Evolutionary conservation across 2,113 vertebrate species (phyloP).

Genomic region (Chauna torquata): DNA sequence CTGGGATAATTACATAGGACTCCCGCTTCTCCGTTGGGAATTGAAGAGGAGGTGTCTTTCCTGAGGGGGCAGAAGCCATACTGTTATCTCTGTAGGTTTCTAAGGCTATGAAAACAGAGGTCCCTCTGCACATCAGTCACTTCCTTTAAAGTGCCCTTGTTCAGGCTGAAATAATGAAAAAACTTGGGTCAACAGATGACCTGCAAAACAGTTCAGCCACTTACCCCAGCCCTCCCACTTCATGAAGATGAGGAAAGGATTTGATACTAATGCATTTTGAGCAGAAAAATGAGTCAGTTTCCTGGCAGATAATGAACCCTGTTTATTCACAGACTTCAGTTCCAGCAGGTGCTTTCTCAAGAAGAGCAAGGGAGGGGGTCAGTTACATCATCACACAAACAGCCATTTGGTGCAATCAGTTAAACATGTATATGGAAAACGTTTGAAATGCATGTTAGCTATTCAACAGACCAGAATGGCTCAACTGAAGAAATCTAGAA

Average conservation of each 20-base stretch:
- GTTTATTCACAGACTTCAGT: slow-evolving; percentile 46
- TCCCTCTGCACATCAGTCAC: neutral
- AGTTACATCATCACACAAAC: slow-evolving; percentile 54
- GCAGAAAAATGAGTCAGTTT: slow-evolving; percentile 69
- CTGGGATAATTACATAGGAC: slow-evolving; percentile 18
- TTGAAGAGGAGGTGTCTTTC: slow-evolving; percentile 53
- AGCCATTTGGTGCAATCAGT: slow-evolving; percentile 47
- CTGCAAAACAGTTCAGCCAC: neutral
- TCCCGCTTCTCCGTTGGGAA: slow-evolving; percentile 12
- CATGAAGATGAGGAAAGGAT: slow-evolving; percentile 47
- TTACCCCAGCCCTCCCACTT: neutral
- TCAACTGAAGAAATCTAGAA: slow-evolving; percentile 30
- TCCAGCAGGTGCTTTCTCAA: slow-evolving; percentile 66
- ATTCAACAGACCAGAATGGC: slow-evolving; percentile 38
- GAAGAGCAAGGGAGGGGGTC: slow-evolving; percentile 44
- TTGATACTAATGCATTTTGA: slow-evolving; percentile 49
- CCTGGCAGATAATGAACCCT: slow-evolving; percentile 48
- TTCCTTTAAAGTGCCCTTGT: neutral
- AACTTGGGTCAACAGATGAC: neutral
- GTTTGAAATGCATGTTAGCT: slow-evolving; percentile 46
- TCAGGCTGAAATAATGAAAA: neutral
- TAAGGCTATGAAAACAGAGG: neutral
- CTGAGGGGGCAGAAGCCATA: slow-evolving; percentile 18
- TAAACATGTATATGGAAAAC: slow-evolving; percentile 37
- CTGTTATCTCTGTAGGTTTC: neutral